phyloP scores from a whole-genome alignment of 2,888 invertebrate species.

The Limnephilus auricula region DNA sequence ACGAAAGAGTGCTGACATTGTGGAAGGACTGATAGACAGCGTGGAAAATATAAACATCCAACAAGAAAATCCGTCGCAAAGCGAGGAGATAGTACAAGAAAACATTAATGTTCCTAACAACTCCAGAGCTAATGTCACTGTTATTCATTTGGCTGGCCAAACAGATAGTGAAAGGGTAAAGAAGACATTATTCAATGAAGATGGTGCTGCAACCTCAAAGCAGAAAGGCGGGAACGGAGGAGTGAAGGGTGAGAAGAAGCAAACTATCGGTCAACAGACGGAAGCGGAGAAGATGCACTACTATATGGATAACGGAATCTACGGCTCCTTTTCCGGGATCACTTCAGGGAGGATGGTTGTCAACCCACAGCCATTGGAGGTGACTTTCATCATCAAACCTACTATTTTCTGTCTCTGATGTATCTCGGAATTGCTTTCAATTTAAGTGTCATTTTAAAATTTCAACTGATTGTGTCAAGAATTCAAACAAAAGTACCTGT shows the following conservation, averaged over 20 bases:
- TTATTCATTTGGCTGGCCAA: too few relatives aligned
- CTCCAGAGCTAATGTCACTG: too few relatives aligned
- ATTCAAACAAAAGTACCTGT: too few relatives aligned
- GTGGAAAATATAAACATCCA: background rate
- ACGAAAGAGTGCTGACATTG: background rate
- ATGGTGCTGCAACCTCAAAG: background rate
- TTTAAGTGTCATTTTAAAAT: too few relatives aligned
- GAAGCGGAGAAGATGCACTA: constrained; percentile 85
- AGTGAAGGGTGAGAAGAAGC: background rate
- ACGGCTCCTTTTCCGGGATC: constrained; percentile 98
- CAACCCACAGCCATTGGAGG: constrained; percentile 83
- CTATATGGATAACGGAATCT: constrained; percentile 99
- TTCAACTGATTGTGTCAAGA: too few relatives aligned
- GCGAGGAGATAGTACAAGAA: too few relatives aligned
- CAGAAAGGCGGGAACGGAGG: background rate
- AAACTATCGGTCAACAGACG: background rate
- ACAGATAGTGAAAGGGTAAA: background rate
- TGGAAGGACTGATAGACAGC: background rate
- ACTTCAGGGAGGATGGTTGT: constrained; percentile 94
- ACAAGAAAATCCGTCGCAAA: background rate
- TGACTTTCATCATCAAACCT: constrained; percentile 68
- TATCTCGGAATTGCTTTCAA: background rate
- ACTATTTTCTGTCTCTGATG: background rate
- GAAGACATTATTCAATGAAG: background rate
- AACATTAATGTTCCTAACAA: too few relatives aligned